A percentile compares a stretch with the other conserved stretches of the same genome.
Evolutionary conservation across 1,140 invertebrate genomes (phyloP).

Genomic region (Calliopsis andreniformis): DNA sequence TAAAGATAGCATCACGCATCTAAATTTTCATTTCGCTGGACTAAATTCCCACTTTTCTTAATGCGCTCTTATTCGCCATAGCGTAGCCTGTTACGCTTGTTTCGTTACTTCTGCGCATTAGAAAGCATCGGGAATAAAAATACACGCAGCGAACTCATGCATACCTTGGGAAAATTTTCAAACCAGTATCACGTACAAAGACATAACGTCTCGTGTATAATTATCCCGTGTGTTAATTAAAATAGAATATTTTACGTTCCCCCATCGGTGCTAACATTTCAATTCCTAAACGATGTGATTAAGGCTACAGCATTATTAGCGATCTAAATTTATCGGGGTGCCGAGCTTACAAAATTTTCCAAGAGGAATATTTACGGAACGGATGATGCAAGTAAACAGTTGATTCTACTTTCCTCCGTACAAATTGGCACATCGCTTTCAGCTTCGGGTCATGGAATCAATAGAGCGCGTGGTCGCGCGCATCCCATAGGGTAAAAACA

Average conservation of each 20-base stretch:
- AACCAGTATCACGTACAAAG: neutral
- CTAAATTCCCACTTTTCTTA: conserved; percentile 48
- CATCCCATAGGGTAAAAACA: conserved; percentile 64
- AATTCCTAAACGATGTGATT: neutral
- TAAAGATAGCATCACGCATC: conserved; percentile 65
- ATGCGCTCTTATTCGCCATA: neutral
- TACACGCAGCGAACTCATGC: neutral
- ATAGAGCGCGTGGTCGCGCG: conserved; percentile 66
- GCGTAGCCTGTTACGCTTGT: neutral
- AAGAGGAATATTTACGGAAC: neutral
- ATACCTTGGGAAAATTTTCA: neutral
- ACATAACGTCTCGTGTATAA: neutral
- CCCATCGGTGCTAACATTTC: neutral
- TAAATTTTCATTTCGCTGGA: conserved; percentile 69
- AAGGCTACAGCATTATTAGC: neutral
- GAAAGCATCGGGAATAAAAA: conserved; percentile 7
- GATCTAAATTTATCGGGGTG: neutral
- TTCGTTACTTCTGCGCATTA: neutral
- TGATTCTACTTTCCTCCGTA: conserved; percentile 54
- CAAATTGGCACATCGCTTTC: conserved; percentile 62
- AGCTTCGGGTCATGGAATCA: conserved; percentile 64
- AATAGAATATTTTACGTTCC: neutral
- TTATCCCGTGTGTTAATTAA: neutral
- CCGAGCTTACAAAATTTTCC: too few relatives aligned
- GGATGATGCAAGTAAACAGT: conserved; percentile 28